phyloP scores from a whole-genome alignment of 2,888 invertebrate species.

The Dromius quadrimaculatus region DNA sequence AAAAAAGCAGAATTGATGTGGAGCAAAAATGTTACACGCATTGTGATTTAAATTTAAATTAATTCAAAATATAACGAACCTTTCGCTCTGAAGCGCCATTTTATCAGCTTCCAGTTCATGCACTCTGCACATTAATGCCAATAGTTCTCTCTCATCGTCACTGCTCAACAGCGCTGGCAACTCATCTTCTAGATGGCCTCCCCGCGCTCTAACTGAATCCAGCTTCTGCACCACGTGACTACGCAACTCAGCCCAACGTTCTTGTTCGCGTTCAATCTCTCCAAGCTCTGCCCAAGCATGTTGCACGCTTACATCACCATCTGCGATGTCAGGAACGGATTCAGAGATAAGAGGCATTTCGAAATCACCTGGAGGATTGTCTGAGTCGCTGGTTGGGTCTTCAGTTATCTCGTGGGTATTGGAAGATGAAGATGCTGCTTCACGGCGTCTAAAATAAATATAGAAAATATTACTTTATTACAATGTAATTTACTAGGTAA shows the following conservation, averaged over 20 bases:
- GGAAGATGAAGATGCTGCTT: too few species aligned
- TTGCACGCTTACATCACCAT: slow-evolving; percentile 78
- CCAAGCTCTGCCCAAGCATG: slow-evolving; percentile 88
- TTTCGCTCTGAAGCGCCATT: slow-evolving; percentile 89
- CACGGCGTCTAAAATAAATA: slow-evolving; percentile 53
- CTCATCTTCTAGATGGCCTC: slow-evolving; percentile 87
- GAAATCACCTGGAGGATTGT: too few species aligned
- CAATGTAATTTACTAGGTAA: not conserved
- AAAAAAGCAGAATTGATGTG: too few species aligned
- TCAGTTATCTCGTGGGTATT: slow-evolving; percentile 59
- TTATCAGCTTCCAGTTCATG: slow-evolving; percentile 96
- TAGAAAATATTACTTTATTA: slow-evolving; percentile 25
- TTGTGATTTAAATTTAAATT: too few species aligned
- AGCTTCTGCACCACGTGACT: slow-evolving; percentile 84
- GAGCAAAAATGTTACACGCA: too few species aligned
- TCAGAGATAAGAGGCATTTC: too few species aligned
- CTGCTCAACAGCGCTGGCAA: slow-evolving; percentile 86
- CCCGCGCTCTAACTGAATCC: slow-evolving; percentile 82
- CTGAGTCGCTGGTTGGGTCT: slow-evolving; percentile 56
- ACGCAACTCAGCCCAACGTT: slow-evolving; percentile 81
- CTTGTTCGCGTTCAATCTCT: slow-evolving; percentile 87
- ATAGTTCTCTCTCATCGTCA: slow-evolving; percentile 90
- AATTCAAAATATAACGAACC: too few species aligned
- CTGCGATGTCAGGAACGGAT: slow-evolving; percentile 58
- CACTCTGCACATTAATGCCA: slow-evolving; percentile 88